Conservation (phyloP, 2,797 vertebrate genomes). For the Tadarida brasiliensis region DNA sequence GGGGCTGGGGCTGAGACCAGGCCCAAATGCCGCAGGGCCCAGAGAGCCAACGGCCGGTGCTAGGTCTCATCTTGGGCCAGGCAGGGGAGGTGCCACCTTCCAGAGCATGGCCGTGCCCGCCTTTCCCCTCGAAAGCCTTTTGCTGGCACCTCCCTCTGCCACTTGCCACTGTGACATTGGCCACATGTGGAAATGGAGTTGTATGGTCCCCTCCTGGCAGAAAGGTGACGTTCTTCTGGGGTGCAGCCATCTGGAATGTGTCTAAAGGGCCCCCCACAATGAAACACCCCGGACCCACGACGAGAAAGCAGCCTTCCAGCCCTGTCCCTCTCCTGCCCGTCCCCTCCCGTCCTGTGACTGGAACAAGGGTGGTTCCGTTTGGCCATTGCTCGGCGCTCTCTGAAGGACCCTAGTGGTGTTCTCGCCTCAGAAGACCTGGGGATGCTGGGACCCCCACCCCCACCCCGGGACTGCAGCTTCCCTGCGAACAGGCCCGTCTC, state of each 20-base stretch:
- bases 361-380: slow-evolving; percentile 42
- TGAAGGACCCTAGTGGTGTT: slow-evolving; percentile 49
- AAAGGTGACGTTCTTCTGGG: neutral
- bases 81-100: neutral
- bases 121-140: neutral
- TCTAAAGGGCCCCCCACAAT: slow-evolving; percentile 33
- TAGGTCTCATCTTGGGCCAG: too few species aligned
- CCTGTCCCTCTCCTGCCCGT: neutral
- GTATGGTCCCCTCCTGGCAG: neutral
- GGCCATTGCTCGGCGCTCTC: neutral
- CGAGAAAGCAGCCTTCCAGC: neutral
- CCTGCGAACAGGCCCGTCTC: slow-evolving; percentile 74
- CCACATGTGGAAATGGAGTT: too few species aligned
- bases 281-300: slow-evolving; percentile 20
- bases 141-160: neutral
- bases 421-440: slow-evolving; percentile 38
- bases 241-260: neutral
- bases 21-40: neutral
- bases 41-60: neutral
- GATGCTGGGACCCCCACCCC: neutral
- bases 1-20: neutral
- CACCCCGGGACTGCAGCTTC: slow-evolving; percentile 73
- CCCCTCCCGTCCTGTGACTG: neutral
- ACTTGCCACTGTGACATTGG: neutral
- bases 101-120: fast-evolving